These are phyloP conservation scores for Rana temporaria DNA, from an alignment of 2,113 vertebrate genomes.

Conservation along the genomic window DNA sequence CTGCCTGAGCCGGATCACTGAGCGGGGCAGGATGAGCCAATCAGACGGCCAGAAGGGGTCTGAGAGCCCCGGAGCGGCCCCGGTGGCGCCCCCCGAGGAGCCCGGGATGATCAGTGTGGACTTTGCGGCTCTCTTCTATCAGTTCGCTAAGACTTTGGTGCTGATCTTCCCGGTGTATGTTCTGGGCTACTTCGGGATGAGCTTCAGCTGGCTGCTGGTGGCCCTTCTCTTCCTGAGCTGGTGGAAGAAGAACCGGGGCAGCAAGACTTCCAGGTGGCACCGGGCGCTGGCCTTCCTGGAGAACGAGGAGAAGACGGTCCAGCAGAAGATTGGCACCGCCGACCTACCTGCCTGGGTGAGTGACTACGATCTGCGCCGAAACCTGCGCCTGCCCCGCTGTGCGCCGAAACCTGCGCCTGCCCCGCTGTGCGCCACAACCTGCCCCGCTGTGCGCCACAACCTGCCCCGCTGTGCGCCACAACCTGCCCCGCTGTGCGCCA, in stretches of 20 bases:
- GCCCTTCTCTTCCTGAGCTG: slow-evolving; percentile 84
- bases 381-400: no score
- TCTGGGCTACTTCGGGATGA: slow-evolving; percentile 91
- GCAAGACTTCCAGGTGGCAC: slow-evolving; percentile 74
- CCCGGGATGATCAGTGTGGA: slow-evolving; percentile 78
- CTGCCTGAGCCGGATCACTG: no score
- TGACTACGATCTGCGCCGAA: slow-evolving; percentile 41
- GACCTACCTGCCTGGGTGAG: slow-evolving; percentile 94
- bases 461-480: no score
- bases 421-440: no score
- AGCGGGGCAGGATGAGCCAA: neutral
- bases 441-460: no score
- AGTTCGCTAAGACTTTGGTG: slow-evolving; percentile 88
- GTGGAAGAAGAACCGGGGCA: slow-evolving; percentile 77
- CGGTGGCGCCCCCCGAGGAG: slow-evolving; percentile 46
- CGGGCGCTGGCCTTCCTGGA: slow-evolving; percentile 87
- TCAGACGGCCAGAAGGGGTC: neutral
- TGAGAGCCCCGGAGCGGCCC: neutral
- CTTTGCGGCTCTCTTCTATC: slow-evolving; percentile 80
- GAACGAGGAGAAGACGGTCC: slow-evolving; percentile 79
- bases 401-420: no score
- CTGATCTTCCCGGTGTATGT: slow-evolving; percentile 89
- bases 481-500: no score
- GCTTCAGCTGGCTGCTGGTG: slow-evolving; percentile 94
- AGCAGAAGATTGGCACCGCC: slow-evolving; percentile 73